phyloP scores from a whole-genome alignment of 2,797 vertebrate species.

The Lepilemur ruficaudatus region DNA sequence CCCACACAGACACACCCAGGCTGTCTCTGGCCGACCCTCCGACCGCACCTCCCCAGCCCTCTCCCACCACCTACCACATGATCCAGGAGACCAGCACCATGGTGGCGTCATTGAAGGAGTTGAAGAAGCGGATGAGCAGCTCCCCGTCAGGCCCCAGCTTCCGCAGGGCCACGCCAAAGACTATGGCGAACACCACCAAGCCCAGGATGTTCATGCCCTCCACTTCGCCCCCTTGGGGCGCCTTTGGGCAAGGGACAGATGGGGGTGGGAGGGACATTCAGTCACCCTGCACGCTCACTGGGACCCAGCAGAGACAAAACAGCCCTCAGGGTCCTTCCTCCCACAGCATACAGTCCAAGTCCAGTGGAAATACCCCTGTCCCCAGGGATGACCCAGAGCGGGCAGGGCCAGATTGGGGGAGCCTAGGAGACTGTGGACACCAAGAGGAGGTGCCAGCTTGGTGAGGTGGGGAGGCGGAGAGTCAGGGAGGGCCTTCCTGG shows the following conservation, averaged over 20 bases:
- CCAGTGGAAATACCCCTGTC: not conserved
- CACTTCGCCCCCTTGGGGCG: conserved; percentile 83
- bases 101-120: conserved; percentile 90
- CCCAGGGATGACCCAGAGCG: not conserved
- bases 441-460: not conserved
- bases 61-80: conserved; percentile 87
- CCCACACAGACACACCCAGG: not conserved
- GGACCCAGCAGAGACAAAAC: not conserved
- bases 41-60: fast-evolving
- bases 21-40: no score
- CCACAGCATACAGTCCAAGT: not conserved
- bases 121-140: conserved; percentile 91
- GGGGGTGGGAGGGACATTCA: not conserved
- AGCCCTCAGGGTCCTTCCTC: not conserved
- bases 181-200: conserved; percentile 93
- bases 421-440: not conserved
- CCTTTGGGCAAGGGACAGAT: conserved; percentile 75
- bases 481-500: not conserved
- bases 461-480: fast-evolving
- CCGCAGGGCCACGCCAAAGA: conserved; percentile 91
- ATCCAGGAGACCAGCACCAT: conserved; percentile 92
- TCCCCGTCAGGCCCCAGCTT: conserved; percentile 93
- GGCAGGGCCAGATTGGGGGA: not conserved
- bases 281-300: not conserved
- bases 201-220: conserved; percentile 95